Evolutionary conservation across 2,113 vertebrate genomes (phyloP), one percentile per base, ranked within the genome.

Genomic region (Ammospiza nelsoni): DNA sequence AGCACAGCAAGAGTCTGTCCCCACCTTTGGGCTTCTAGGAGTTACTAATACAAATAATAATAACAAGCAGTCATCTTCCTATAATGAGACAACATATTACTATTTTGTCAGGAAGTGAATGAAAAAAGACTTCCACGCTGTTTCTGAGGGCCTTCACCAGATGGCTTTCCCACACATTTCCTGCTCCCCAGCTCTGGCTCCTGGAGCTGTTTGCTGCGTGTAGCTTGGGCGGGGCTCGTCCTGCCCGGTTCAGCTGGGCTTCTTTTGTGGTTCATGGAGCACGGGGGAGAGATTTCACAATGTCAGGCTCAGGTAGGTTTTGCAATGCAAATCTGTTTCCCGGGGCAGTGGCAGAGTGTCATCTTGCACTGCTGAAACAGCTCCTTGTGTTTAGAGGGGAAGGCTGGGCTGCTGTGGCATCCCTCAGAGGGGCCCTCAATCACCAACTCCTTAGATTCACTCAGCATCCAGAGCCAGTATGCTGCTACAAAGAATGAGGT

Each of bases 151-250:
- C 59, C 87, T 96, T 95, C 67, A 79, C 48, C 94, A 97, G 95
- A 97, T 97, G 95, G 96, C 80, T 96, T 96, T 96, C 96, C 95
- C 96, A 96, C 95, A 96, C 95, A 92, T 74, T 96, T 97, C 95
- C 96, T 96, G 93, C 90, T 61, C 63, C 51, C 74, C 63, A 51
- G 90, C 91, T 87, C 89, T 79, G 84, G 84, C 93, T 95, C 41
- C 93, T 74, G 79, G 28, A 94, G 85, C 93, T 91, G 80, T 82
- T 95, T 88, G 85, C 88, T 90, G 49, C 41, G 0, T 81, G 49
- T 24, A 78, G 44, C 52, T 87, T 54, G 57, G 73, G 74, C 1
- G 0, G 84, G 92, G 86, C 85, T 89, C 39, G 87, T 92, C 86
- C 80, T 93, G 80, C 73, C 93, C 41, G 6, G 9, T 89, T 90